Evolutionary conservation across 2,888 invertebrate species (phyloP), one percentile per base, ranked within the genome.

Genomic region (Anthoptus insignis): DNA sequence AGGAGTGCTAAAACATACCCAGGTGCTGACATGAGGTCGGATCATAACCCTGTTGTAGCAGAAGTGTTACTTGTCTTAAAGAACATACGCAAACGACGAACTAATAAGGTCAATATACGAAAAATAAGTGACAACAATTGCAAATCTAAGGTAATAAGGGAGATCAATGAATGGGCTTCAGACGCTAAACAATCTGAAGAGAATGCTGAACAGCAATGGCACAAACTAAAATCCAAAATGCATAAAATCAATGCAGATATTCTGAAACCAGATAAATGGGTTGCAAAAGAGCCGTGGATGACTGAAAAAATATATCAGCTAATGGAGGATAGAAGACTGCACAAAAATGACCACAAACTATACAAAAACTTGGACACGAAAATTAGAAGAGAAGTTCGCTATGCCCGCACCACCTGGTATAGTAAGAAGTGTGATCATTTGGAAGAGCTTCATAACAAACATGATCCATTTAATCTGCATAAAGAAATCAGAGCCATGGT

Each of bases 391-490:
- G 47, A 63, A 29, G 47, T 57, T 37, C 29, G 66, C 2, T 39
- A 27, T 27, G 27, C 27, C 27, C 27, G 27, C 7, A 27, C 3
- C 27, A 27, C 27, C 3, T 63, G 47, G 53, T 59, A 66, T 19
- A 11, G 14, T 19, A 19, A 57, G 1, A 57, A 58, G 13, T 66
- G 66, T 16, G 21, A 52, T 11, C 11, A 21, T 37, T 11, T 66
- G 9, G 63, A 66, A 49, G 11, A 22, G 6, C 42, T 66, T 1
- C 13, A 22, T 2, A 29, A 47, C 6, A 66, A 59, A 53, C 63
- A 58, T 32, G 67, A 65, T 16, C 3, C 56, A 14, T 67, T 67
- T 19, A 64, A 67, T 19, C 2, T 67, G 7, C 63, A 64, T 32
- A 64, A 64, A 24, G 64, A 67, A 22, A 65, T 65, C 1, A 54